phyloP scores from a whole-genome alignment of 1,140 invertebrate genomes.

The Pachyrhynchus sulphureomaculatus region DNA sequence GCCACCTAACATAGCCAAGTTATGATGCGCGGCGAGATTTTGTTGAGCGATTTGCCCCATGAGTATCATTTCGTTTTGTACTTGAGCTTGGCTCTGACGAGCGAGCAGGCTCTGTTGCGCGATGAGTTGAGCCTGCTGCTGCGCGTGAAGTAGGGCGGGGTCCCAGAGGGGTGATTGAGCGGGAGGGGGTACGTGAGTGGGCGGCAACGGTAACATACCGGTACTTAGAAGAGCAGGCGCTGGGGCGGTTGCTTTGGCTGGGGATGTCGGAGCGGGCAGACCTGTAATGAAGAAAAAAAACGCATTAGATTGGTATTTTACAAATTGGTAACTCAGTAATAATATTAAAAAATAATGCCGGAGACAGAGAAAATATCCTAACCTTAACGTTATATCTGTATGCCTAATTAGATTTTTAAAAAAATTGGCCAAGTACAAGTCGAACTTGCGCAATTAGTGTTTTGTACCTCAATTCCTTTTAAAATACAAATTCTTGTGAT shows the following conservation, averaged over 20 bases:
- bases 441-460: too few species aligned
- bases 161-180: slow-evolving; percentile 53
- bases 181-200: slow-evolving; percentile 54
- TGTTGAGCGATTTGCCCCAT: slow-evolving; percentile 50
- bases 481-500: too few species aligned
- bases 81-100: slow-evolving; percentile 46
- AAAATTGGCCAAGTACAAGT: too few species aligned
- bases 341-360: too few species aligned
- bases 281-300: slow-evolving; percentile 2
- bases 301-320: too few species aligned
- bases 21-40: slow-evolving; percentile 43
- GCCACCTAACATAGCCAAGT: slow-evolving; percentile 11
- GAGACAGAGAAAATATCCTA: too few species aligned
- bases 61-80: slow-evolving; percentile 47
- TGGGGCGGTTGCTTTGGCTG: slow-evolving; percentile 66
- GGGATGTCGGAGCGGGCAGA: slow-evolving; percentile 63
- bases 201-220: slow-evolving; percentile 65
- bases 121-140: slow-evolving; percentile 53
- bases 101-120: slow-evolving; percentile 51
- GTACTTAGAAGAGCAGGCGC: slow-evolving; percentile 72
- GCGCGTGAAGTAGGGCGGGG: slow-evolving; percentile 42
- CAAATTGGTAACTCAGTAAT: too few species aligned
- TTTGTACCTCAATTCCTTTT: too few species aligned
- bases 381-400: too few species aligned
- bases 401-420: too few species aligned